Evolutionary conservation across 2,113 vertebrate species (phyloP), one percentile per base, ranked within the genome.

Genomic region (Heloderma charlesbogerti): DNA sequence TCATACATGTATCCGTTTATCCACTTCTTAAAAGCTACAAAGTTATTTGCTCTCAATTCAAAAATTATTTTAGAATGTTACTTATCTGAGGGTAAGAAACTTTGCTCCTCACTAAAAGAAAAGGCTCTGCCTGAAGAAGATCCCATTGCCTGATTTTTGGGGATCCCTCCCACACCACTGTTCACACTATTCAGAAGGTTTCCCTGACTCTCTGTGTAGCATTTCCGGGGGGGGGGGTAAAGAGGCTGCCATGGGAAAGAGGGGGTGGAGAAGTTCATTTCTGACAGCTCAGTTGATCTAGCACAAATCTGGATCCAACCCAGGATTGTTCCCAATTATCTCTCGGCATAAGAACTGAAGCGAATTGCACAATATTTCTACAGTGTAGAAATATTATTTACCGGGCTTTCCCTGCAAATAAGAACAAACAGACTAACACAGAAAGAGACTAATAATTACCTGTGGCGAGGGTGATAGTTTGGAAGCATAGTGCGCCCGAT

Each of bases 401-500:
- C 1, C 66, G 31, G 7, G 54, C 1, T 86, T 67, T 51, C 51
- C 16, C 86, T 51, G 4, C 89, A 87, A 72, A 83, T 80, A 1
- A 82, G 89, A 91, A 88, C 2, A 89, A 6, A 8, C 51, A 83
- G 37, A 89, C 60, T 45, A 60, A 54, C 0, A 6, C 37, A 90
- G 54, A 66, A 78, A 71, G 87, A 60, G 10, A 74, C 63, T 81
- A n/a, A 88, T 92, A 78, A 88, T 74, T 95, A 98, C 99, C 99
- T 98, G 96, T 98, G 98, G 78, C 99, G 97, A 72, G 99, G 98
- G 77, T 98, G 93, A 94, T 97, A 97, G 95, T 99, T 99, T 51
- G 98, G 98, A 93, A 99, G 95, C 97, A 99, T 98, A 13, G 99
- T 99, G 82, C 99, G 99, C 57, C 99, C 99, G 69, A 99, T 99